Evolutionary conservation across 2,888 invertebrate genomes (phyloP), one percentile per base, ranked within the genome.

Genomic region (Fragum fragum): DNA sequence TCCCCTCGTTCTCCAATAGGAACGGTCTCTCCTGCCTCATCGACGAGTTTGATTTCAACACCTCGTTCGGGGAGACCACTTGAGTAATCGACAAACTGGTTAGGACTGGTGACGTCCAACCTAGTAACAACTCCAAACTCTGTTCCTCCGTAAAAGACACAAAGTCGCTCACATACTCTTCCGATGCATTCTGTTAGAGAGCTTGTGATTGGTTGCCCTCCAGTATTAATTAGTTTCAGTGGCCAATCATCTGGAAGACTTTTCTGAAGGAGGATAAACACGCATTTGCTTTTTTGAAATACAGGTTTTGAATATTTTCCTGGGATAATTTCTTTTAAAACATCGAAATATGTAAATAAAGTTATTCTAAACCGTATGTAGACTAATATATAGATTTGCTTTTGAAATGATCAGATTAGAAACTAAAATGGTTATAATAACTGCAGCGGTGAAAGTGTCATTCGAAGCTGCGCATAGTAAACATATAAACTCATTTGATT

Each of bases 171-270:
- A 21, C 73, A 73, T 5, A 73, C 18, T 7, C 1, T 47, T 9
- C 73, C 73, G 6, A 73, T n/a, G 23, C 73, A 73, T 29, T 28
- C n/a, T 47, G 63, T 26, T 52, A 52, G 28, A 29, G 39, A 28
- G 28, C 52, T 73, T 18, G 61, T 63, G 63, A 73, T 47, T 28
- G 73, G 73, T 42, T 52, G 47, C 1, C 73, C 73, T 52, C 73
- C 73, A 63, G 63, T 63, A 18, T 21, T 14, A 7, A 73, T 69
- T 9, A 29, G 16, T 69, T 69, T 39, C 47, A 69, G 14, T 3
- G 69, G 69, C 69, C 69, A 69, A 28, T 69, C 28, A 6, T 7
- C 26, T 39, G 47, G 47, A 29, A 69, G 47, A 9, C 9, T 9
- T 36, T 36, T 36, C 32, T 36, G 32, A 36, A 36, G 9, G 23